Percentiles rank a stretch among this genome's conserved stretches.
Evolutionary conservation across 2,888 invertebrate genomes (phyloP).

Genomic region (Agonopterix heracliana): DNA sequence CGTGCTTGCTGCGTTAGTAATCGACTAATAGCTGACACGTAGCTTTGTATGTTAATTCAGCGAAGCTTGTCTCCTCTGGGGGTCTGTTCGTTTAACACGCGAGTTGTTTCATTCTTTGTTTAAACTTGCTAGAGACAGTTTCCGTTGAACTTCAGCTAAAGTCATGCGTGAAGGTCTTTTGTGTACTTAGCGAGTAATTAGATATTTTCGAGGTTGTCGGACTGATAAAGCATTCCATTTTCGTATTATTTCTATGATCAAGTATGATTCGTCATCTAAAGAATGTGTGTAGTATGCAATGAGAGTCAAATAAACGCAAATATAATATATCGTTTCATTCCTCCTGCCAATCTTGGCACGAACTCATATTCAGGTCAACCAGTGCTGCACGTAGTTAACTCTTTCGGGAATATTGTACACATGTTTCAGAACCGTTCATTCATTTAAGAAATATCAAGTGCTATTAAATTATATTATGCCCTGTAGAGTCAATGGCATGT

Average conservation of each 20-base stretch:
- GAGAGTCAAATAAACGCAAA: constrained; percentile 27
- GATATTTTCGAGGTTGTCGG: too few relatives aligned
- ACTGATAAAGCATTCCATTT: too few relatives aligned
- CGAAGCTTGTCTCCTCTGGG: constrained; percentile 11
- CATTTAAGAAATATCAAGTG: background rate
- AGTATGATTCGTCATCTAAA: too few relatives aligned
- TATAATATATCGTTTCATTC: constrained; percentile 30
- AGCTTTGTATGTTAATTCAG: constrained; percentile 25
- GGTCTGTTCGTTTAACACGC: constrained; percentile 7
- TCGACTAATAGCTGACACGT: constrained; percentile 4
- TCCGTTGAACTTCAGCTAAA: too few relatives aligned
- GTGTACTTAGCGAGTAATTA: too few relatives aligned
- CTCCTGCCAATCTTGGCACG: constrained; percentile 52
- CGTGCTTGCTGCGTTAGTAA: constrained; percentile 6
- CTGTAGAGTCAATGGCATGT: too few relatives aligned
- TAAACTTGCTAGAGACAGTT: too few relatives aligned
- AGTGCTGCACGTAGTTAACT: constrained; percentile 26
- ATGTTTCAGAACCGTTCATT: constrained; percentile 14
- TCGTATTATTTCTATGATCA: too few relatives aligned
- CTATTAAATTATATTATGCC: too few relatives aligned
- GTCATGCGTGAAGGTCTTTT: too few relatives aligned
- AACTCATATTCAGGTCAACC: constrained; percentile 53
- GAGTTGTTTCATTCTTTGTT: background rate
- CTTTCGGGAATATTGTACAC: constrained; percentile 29
- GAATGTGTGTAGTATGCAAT: constrained; percentile 17